Evolutionary conservation across 53 echinoderm and acorn worm genomes (phyloP), one percentile per base, ranked within the genome.

Genomic region (Paelopatides confundens): DNA sequence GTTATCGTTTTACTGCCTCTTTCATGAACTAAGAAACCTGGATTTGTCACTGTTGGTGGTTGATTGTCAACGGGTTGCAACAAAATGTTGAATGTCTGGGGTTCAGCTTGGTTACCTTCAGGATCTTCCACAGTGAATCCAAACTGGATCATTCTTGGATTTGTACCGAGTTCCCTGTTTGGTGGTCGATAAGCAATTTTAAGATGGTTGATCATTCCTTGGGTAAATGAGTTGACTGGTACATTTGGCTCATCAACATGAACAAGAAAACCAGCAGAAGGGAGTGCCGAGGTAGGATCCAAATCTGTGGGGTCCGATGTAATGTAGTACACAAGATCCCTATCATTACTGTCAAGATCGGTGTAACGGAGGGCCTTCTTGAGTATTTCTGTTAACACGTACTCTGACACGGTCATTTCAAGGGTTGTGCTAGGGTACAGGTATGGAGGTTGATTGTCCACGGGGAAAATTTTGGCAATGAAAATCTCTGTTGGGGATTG

Each of bases 131-230:
- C 99, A 62, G 94, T 86, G 90, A 93, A 99, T 28, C 81, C 77
- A 67, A 99, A 99, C 34, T 92, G 85, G 69, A 99, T 93, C 17
- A 91, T 63, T 62, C 99, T 88, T 62, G 94, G 87, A 83, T 88
- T 92, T 77, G 94, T 99, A 26, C 99, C 99, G 12, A 99, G 93
- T 82, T 99, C 99, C 43, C 90, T 84, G 87, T 89, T 92, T 54
- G 99, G 99, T 64, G 99, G 99, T 35, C 88, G 94, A 86, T 99
- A 99, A 33, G 94, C 94, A 49, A 99, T 93, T 53, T 95, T 99
- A 81, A 93, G 63, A 47, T 99, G 99, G 90, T 99, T 99, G 54
- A 99, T 92, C 85, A 92, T 87, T 31, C 93, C 93, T 69, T 99
- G 95, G 29, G 86, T 93, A 82, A 99, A 99, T 87, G 89, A 92